Evolutionary conservation across 2,888 invertebrate genomes (phyloP).

Genomic region (Macrophya annulata): DNA sequence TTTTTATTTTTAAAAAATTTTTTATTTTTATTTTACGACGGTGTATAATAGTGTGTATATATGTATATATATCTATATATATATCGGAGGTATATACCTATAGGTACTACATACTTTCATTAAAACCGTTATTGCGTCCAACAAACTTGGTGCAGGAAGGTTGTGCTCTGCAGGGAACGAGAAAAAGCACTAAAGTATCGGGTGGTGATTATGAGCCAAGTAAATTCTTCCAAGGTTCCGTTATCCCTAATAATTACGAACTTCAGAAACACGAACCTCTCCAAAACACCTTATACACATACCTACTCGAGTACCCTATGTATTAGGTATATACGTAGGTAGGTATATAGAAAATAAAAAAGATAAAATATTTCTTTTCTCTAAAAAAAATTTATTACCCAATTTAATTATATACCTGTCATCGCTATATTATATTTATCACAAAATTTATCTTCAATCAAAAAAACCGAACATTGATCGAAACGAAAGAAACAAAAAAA

Average conservation of each 20-base stretch:
- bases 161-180: background rate
- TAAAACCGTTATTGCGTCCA: constrained; percentile 40
- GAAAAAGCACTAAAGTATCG: constrained; percentile 48
- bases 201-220: constrained; percentile 41
- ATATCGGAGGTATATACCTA: background rate
- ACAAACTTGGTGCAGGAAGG: background rate
- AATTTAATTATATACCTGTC: no score
- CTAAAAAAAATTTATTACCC: no score
- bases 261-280: constrained; percentile 9
- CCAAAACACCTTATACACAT: background rate
- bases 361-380: no score
- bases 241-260: constrained; percentile 33
- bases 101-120: constrained; percentile 54
- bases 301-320: background rate
- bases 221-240: constrained; percentile 24
- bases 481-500: no score
- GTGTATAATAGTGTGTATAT: background rate
- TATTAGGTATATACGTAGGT: background rate
- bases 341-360: no score
- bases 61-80: background rate
- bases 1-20: constrained; percentile 2
- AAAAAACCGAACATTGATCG: no score
- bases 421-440: no score
- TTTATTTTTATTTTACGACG: background rate
- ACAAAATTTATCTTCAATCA: no score